A percentile compares a stretch with the other conserved stretches of the same genome.
Evolutionary conservation across 2,888 invertebrate genomes (phyloP).

Genomic region (Drosophila kanekoi): DNA sequence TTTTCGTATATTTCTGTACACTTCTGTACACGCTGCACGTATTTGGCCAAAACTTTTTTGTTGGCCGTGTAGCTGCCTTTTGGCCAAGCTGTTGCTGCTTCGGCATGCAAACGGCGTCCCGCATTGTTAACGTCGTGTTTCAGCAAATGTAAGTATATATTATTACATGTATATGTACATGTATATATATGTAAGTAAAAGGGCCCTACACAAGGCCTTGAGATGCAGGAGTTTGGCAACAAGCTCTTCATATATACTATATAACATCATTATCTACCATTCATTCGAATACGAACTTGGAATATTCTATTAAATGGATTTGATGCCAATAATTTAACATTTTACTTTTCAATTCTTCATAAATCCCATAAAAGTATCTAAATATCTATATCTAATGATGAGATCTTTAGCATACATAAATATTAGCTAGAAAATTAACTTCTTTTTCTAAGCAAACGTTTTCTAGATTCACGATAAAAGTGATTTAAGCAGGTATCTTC

Average conservation of each 20-base stretch:
- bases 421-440: too few species aligned
- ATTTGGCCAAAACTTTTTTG: conserved; percentile 51
- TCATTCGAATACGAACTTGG: neutral
- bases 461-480: too few species aligned
- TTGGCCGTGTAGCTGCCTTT: conserved; percentile 44
- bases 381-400: too few species aligned
- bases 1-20: neutral
- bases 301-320: too few species aligned
- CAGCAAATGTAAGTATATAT: conserved; percentile 14
- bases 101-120: conserved; percentile 63
- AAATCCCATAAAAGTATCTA: too few species aligned
- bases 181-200: neutral
- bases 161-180: neutral
- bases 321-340: too few species aligned
- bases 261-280: neutral
- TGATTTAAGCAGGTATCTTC: too few species aligned
- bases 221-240: neutral
- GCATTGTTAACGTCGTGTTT: conserved; percentile 46
- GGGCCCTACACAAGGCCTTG: too few species aligned
- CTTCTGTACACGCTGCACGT: conserved; percentile 32
- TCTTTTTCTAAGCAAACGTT: too few species aligned
- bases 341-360: too few species aligned
- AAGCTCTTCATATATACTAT: neutral
- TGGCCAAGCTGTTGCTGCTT: conserved; percentile 50
- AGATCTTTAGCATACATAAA: too few species aligned